A percentile compares a stretch with the other conserved stretches of the same genome.
Evolutionary conservation across 2,888 invertebrate genomes (phyloP).

Genomic region (Archips xylosteana): DNA sequence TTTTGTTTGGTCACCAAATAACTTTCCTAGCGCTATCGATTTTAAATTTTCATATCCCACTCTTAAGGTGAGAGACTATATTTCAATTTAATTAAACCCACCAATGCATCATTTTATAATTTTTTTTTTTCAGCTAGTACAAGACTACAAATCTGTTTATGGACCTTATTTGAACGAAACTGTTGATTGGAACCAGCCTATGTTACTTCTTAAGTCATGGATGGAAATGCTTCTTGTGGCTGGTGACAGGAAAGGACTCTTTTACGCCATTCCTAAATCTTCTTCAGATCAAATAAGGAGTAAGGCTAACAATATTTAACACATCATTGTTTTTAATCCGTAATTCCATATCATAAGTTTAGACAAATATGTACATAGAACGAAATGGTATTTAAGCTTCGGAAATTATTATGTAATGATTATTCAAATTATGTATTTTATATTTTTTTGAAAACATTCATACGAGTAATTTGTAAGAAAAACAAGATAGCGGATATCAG

Average conservation of each 20-base stretch:
- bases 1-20: slow-evolving; percentile 61
- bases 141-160: slow-evolving; percentile 54
- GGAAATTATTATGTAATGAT: too few species aligned
- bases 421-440: too few species aligned
- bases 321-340: neutral
- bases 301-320: slow-evolving; percentile 44
- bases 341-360: too few species aligned
- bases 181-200: slow-evolving; percentile 66
- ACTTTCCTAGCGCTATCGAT: slow-evolving; percentile 42
- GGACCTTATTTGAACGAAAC: slow-evolving; percentile 49
- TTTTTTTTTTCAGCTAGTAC: slow-evolving; percentile 52
- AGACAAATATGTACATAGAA: too few species aligned
- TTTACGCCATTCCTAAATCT: slow-evolving; percentile 53
- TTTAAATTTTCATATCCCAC: slow-evolving; percentile 65
- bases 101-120: neutral
- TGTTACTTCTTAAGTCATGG: slow-evolving; percentile 57
- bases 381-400: too few species aligned
- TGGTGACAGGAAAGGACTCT: slow-evolving; percentile 61
- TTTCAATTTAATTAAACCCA: neutral
- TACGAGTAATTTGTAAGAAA: too few species aligned
- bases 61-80: slow-evolving; percentile 56
- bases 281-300: slow-evolving; percentile 52
- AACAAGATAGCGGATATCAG: too few species aligned
- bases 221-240: slow-evolving; percentile 61
- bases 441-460: neutral